Evolutionary conservation across 2,888 invertebrate species (phyloP), one percentile per base, ranked within the genome.

Genomic region (Anorthoa munda): DNA sequence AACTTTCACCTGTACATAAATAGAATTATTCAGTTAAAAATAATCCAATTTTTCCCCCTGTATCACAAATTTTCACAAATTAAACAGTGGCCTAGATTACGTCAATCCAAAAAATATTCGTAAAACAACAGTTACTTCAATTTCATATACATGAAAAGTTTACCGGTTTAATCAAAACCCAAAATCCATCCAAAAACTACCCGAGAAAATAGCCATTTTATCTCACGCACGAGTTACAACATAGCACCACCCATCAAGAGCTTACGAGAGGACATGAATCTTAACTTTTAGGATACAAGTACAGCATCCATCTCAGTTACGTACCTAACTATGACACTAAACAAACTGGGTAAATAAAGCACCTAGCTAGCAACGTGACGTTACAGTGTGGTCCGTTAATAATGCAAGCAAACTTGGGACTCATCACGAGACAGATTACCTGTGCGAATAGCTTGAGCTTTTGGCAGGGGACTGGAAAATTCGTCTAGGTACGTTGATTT

Each of bases 241-340:
- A 51, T 26, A 4, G 5, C n/a, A 56, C 45, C 48, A 45, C 45
- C 7, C 51, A 58, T 59, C 53, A 53, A 15, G 55, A 60, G n/a
- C 12, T 50, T 23, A 26, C 45, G 53, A 61, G 50, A 21, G 46
- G 17, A 50, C 53, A 75, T 75, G 66, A 71, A 81, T 58, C 65
- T 56, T 66, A 68, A 65, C 73, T 77, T 75, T 66, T 71, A 74
- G 64, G 11, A 55, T 45, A 18, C 31, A 31, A 31, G 31, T 31
- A 31, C 48, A 58, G 26, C 61, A 79, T 79, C 77, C 73, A 77
- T 84, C 81, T 66, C 71, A 73, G 53, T 74, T 81, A 61, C 67
- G 45, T 70, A 17, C 12, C 21, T 77, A 65, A 84, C 64, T 81
- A 66, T 75, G 77, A 50, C 81, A 72, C 67, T 77, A 67, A 83